Evolutionary conservation across 2,797 vertebrate genomes (phyloP), one percentile per base, ranked within the genome.

Genomic region (Tadarida brasiliensis): DNA sequence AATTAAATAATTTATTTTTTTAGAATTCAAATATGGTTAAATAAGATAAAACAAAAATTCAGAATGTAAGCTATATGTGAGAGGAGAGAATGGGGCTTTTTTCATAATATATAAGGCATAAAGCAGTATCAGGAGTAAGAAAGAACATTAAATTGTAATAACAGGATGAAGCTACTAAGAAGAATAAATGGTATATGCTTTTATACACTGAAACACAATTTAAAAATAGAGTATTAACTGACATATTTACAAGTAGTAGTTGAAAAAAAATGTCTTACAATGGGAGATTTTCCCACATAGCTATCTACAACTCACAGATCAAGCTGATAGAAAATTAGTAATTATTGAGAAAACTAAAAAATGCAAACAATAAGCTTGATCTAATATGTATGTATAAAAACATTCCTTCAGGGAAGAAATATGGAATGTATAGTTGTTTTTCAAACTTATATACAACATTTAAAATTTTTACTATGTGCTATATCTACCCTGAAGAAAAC

Each of bases 341-440:
- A 51, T 20, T 67, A 85, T 24, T 87, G 67, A 78, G 30, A 87
- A 87, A 86, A 47, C 9, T 22, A 15, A 63, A 90, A 84, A 49
- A 35, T 44, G 1, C 30, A 83, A 70, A 71, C 70, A 56, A 33
- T 24, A 49, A 35, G 7, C 8, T 76, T 91, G 11, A 70, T 91
- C 1, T 90, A n/a, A 81, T 22, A 85, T 14, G 47, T 11, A n/a
- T 4, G 63, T 5, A 67, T 17, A 59, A 16, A 85, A 70, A 78
- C 19, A 80, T 86, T 85, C 3, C 7, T 96, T 84, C 56, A 56
- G 44, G 76, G 74, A 87, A 93, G 73, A 80, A 74, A 63, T 26
- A 39, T 78, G 59, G 26, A 88, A 82, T 74, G 49, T 54, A 51
- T 16, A 24, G 5, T 70, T 63, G 44, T 9, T 59, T 97, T 94